Base-by-base conservation (phyloP, 2,113 vertebrate genomes). In the Cricetomys ansorgei region DNA sequence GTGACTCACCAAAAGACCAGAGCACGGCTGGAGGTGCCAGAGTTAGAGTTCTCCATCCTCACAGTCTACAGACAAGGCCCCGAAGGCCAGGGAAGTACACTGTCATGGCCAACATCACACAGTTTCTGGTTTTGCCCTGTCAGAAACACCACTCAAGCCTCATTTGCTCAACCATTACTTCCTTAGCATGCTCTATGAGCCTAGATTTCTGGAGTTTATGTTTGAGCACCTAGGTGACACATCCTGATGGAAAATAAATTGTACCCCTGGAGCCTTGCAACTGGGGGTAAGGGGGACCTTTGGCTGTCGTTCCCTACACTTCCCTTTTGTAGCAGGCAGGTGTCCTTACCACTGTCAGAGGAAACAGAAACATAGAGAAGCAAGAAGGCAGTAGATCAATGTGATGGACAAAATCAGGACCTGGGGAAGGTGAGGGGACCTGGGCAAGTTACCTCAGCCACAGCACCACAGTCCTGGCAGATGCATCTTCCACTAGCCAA, bases 261-360 rank as follows among this genome's bases (percentile, higher is more conserved):
- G 55, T 31, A 45, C 31, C 13, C 45, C 12, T 80, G 45, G 67
- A 84, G 50, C n/a, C 59, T 55, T 48, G 37, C 5, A 81, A 48
- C 48, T 25, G 0, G 10, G 7, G 59, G 43, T 50, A 9, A 70
- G 10, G 62, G 67, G 19, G 3, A n/a, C 9, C 34, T 65, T 73
- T 80, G 0, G n/a, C 34, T 40, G 4, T n/a, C 57, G 6, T 64
- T 37, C 19, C 29, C 9, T 0, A 31, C 23, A 17, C 11, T 37
- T 40, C 29, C 48, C 34, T 69, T 27, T 8, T 10, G 27, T 37
- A 23, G 4, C 21, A 87, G 10, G n/a, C 34, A 83, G 48, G 10
- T 10, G 1, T 23, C 40, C 40, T 48, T 9, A 40, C n/a, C 77
- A 17, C 55, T 3, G 1, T 10, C 55, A 37, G 15, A 16, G 45